A percentile compares a stretch with the other conserved stretches of the same genome.
Conservation (phyloP, 37 sponge, comb jelly and placozoan species). For the Oopsacas minuta region DNA sequence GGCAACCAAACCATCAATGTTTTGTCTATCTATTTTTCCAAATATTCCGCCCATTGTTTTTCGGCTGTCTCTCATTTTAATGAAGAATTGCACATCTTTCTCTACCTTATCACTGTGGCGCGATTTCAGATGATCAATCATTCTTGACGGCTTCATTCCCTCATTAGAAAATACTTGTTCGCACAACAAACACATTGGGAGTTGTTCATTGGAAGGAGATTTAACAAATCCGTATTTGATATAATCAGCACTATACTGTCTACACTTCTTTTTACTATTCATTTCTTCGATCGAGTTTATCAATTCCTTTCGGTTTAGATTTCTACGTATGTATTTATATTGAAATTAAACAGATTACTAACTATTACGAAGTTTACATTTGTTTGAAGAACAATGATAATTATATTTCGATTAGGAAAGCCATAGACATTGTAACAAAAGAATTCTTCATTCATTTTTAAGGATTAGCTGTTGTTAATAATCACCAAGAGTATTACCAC, state of each 20-base stretch:
- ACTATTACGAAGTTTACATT: conserved; percentile 16
- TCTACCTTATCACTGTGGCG: conserved; percentile 10
- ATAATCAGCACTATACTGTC: conserved; percentile 18
- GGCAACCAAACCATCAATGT: conserved; percentile 12
- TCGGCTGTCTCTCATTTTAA: conserved; percentile 7
- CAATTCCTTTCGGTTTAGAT: conserved; percentile 15
- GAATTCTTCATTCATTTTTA: conserved; percentile 12
- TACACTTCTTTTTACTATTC: no score
- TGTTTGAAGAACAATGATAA: background rate
- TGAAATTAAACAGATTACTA: conserved; percentile 14
- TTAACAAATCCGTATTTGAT: conserved; percentile 18
- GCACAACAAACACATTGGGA: conserved; percentile 7
- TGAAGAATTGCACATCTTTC: conserved; percentile 16
- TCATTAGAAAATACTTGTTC: conserved; percentile 13
- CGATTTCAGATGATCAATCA: conserved; percentile 17
- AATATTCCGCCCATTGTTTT: background rate
- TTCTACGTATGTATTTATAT: background rate
- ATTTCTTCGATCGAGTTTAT: conserved; percentile 16
- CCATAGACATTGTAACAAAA: conserved; percentile 5
- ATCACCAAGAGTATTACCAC: background rate
- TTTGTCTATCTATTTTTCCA: conserved; percentile 8
- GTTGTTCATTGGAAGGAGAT: conserved; percentile 16
- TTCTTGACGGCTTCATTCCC: conserved; percentile 17
- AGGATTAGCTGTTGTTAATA: conserved; percentile 14
- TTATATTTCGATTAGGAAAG: conserved; percentile 13